Evolutionary conservation across 2,888 invertebrate genomes (phyloP).

Genomic region (Aradus depressus): DNA sequence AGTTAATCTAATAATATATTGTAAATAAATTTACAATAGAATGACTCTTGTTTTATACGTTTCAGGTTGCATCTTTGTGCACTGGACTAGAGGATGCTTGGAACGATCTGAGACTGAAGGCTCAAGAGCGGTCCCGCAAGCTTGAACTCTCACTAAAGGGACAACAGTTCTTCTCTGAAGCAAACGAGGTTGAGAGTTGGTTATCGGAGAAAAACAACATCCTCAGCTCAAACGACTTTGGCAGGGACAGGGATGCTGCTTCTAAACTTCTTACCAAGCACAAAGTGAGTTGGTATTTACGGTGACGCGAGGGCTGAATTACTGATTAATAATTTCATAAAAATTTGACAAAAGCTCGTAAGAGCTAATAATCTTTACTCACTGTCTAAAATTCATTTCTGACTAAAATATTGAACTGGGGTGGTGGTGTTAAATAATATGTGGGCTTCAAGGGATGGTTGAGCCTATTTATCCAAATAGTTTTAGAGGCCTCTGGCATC

Average conservation of each 20-base stretch:
- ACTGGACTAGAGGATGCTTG: slow-evolving; percentile 59
- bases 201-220: slow-evolving; percentile 75
- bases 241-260: slow-evolving; percentile 80
- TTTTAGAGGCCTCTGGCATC: too few relatives aligned
- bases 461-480: too few relatives aligned
- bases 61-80: slow-evolving; percentile 63
- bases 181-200: slow-evolving; percentile 87
- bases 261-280: slow-evolving; percentile 89
- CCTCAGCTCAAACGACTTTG: slow-evolving; percentile 71
- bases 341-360: too few relatives aligned
- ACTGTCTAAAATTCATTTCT: too few relatives aligned
- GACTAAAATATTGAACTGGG: too few relatives aligned
- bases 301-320: too few relatives aligned
- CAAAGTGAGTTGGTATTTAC: slow-evolving; percentile 60
- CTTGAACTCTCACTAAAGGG: slow-evolving; percentile 78
- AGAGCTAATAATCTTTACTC: too few relatives aligned
- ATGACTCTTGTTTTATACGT: neutral
- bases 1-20: neutral
- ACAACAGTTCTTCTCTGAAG: slow-evolving; percentile 86
- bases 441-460: too few relatives aligned
- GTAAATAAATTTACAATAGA: neutral
- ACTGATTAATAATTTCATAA: too few relatives aligned
- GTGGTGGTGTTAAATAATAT: too few relatives aligned
- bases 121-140: slow-evolving; percentile 58
- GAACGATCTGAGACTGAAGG: slow-evolving; percentile 58